These are phyloP conservation scores for Coptodon rendalli DNA, from an alignment of 2,113 vertebrate species.

Conservation along the genomic window DNA sequence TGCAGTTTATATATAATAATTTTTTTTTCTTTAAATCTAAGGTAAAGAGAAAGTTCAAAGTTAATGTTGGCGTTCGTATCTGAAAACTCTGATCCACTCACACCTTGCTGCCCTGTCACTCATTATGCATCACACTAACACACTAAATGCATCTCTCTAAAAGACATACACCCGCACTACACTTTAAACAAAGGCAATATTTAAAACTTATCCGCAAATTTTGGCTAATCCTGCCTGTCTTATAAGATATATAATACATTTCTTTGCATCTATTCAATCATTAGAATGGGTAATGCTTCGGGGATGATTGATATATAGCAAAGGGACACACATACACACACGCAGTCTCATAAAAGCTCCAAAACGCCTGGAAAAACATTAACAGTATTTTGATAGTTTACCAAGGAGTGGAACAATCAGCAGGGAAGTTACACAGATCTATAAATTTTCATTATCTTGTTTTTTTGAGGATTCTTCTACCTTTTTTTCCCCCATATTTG, in stretches of 20 bases:
- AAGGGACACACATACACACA: conserved; percentile 28
- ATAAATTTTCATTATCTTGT: background rate
- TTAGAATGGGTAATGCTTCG: conserved; percentile 1
- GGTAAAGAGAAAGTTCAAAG: background rate
- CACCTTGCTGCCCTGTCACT: background rate
- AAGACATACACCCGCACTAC: background rate
- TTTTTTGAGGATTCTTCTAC: background rate
- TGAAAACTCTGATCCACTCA: background rate
- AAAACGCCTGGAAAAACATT: conserved; percentile 47
- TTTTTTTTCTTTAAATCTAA: background rate
- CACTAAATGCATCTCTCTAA: conserved; percentile 1
- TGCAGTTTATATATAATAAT: background rate
- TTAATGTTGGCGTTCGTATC: background rate
- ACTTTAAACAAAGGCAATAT: conserved; percentile 30
- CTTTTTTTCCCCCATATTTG: conserved; percentile 2
- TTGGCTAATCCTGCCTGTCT: background rate
- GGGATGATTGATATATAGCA: conserved; percentile 30
- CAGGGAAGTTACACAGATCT: conserved; percentile 31
- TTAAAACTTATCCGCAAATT: conserved; percentile 1
- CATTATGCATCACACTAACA: background rate
- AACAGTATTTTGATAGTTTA: conserved; percentile 51
- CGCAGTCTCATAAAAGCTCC: conserved; percentile 36
- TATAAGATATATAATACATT: background rate
- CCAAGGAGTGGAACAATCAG: conserved; percentile 62
- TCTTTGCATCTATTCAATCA: background rate